Base-by-base conservation (phyloP, 2,113 vertebrate genomes). In the Corythoichthys intestinalis region DNA sequence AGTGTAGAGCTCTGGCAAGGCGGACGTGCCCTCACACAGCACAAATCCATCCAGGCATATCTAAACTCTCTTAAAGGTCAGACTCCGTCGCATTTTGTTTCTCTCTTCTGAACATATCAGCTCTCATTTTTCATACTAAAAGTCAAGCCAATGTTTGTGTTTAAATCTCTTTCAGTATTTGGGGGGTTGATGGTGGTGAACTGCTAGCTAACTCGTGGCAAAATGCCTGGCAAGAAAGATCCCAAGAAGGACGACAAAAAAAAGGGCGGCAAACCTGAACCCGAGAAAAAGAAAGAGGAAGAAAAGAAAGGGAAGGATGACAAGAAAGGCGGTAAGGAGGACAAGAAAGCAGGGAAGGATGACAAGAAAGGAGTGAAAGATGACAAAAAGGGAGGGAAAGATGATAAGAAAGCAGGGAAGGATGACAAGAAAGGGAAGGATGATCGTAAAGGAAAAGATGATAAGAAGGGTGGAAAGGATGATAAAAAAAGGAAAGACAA, bases 191-290 rank as follows among this genome's bases (percentile, higher is more conserved):
- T 84, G 90, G 5, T 58, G 56, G 34, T 91, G 90, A 84, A 83
- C 53, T 9, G 39, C 0, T 81, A 88, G 37, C 2, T 8, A 71
- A 63, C 10, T 80, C 3, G 1, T 81, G 64, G 12, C 34, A 67
- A 80, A 72, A 95, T 95, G 94, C 93, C 47, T 0, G 89, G 90
- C 70, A 95, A 95, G 86, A 96, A 94, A 86, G 92, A 94, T 69
- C 4, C 81, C 17, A 92, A 92, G 75, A 90, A 88, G 68, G 86
- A 88, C 65, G 38, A 58, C 34, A 58, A 83, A 53, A 90, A 88
- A 66, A 92, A 89, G 77, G 86, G 83, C 53, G 87, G 83, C 57
- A 90, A 90, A 70, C 63, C 83, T 54, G 85, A 85, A 75, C 82
- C 86, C 28, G 81, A 85, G 60, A 86, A 85, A 66, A 87, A 87